These are phyloP conservation scores for Adelphocoris suturalis DNA, from an alignment of 2,888 invertebrate species.

Conservation along the genomic window DNA sequence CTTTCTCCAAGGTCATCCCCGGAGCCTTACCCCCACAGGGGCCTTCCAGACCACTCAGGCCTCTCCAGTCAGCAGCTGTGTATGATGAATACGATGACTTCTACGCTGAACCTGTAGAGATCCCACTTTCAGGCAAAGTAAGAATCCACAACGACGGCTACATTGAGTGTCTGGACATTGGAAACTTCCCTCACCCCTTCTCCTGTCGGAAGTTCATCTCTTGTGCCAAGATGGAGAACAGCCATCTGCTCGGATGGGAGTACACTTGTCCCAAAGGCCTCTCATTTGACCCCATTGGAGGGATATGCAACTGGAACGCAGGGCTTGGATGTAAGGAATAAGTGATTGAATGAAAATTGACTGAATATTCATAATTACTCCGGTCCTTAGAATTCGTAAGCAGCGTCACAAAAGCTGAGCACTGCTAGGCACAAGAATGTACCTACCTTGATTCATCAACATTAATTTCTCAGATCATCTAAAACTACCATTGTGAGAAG, in stretches of 20 bases:
- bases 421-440: neutral
- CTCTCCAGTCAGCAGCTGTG: slow-evolving; percentile 7
- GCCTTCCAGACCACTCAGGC: neutral
- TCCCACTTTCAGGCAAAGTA: slow-evolving; percentile 77
- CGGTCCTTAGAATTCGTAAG: neutral
- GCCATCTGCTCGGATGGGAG: slow-evolving; percentile 89
- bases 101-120: slow-evolving; percentile 76
- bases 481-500: too few relatives aligned
- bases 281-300: slow-evolving; percentile 93
- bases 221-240: slow-evolving; percentile 90
- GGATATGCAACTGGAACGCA: slow-evolving; percentile 94
- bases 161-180: slow-evolving; percentile 92
- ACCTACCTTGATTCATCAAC: too few relatives aligned
- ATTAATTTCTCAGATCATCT: too few relatives aligned
- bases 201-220: slow-evolving; percentile 95
- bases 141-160: slow-evolving; percentile 84
- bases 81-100: slow-evolving; percentile 76
- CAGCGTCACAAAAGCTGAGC: slow-evolving; percentile 26
- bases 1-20: slow-evolving; percentile 65
- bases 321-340: slow-evolving; percentile 87
- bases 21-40: neutral
- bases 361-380: neutral
- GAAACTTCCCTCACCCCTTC: slow-evolving; percentile 93
- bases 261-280: slow-evolving; percentile 92
- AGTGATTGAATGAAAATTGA: neutral